phyloP scores from a whole-genome alignment of 1,140 invertebrate species.

The Limonius californicus region DNA sequence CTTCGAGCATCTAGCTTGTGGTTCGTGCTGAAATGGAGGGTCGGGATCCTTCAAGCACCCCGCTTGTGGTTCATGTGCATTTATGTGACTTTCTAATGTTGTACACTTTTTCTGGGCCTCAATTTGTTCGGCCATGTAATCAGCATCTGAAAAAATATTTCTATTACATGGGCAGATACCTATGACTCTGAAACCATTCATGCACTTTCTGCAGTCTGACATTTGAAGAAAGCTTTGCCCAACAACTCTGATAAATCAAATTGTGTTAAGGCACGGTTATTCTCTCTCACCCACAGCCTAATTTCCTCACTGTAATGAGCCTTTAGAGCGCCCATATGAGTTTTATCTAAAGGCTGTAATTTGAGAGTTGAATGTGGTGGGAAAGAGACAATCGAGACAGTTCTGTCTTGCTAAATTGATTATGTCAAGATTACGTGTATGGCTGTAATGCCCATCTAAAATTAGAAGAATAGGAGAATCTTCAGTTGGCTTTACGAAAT shows the following conservation, averaged over 20 bases:
- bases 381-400: slow-evolving; percentile 12
- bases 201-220: background rate
- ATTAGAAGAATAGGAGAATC: slow-evolving; percentile 25
- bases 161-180: background rate
- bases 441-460: slow-evolving; percentile 32
- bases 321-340: slow-evolving; percentile 36
- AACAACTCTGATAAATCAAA: too few species aligned
- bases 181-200: background rate
- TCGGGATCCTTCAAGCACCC: too few species aligned
- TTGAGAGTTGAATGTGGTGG: slow-evolving; percentile 37
- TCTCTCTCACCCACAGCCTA: too few species aligned
- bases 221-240: background rate
- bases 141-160: too few species aligned
- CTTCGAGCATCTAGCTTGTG: too few species aligned
- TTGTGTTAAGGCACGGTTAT: too few species aligned
- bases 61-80: too few species aligned
- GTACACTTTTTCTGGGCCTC: too few species aligned
- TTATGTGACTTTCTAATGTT: too few species aligned
- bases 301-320: slow-evolving; percentile 33
- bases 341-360: slow-evolving; percentile 37
- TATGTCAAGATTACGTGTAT: slow-evolving; percentile 15
- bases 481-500: slow-evolving; percentile 20
- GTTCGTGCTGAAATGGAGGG: too few species aligned
- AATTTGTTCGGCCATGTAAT: too few species aligned
- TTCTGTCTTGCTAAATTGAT: slow-evolving; percentile 13